A percentile compares a stretch with the other conserved stretches of the same genome.
phyloP scores from a whole-genome alignment of 2,113 vertebrate species.

The Corvus moneduloides region DNA sequence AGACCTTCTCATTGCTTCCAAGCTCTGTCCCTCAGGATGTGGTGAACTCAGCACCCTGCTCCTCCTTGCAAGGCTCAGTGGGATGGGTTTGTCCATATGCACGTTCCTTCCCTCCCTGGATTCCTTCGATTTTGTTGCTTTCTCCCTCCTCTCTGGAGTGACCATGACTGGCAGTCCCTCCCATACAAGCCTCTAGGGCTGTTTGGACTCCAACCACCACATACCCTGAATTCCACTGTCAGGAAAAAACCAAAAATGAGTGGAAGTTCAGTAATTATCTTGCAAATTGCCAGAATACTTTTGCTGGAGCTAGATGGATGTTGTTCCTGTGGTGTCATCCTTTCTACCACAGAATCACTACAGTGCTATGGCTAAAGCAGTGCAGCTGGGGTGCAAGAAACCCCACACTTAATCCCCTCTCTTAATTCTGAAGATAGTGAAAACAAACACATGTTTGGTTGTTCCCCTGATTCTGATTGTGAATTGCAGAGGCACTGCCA shows the following conservation, averaged over 20 bases:
- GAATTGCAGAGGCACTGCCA: not conserved
- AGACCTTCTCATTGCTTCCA: not conserved
- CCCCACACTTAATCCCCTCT: not conserved
- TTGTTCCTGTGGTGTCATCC: slow-evolving; percentile 8
- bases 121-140: not conserved
- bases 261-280: not conserved
- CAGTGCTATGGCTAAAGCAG: not conserved
- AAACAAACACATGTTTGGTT: not conserved
- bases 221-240: slow-evolving; percentile 3
- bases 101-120: not conserved
- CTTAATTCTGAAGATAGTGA: not conserved
- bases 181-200: not conserved
- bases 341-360: not conserved
- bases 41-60: not conserved
- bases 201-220: not conserved
- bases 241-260: not conserved
- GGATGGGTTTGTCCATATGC: not conserved
- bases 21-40: not conserved
- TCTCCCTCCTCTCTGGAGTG: not conserved
- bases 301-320: not conserved
- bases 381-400: not conserved
- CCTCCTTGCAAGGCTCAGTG: not conserved
- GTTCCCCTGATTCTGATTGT: not conserved
- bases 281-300: slow-evolving; percentile 5
- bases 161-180: not conserved